These are phyloP conservation scores for Linepithema humile DNA, from an alignment of 1,140 invertebrate genomes.

Conservation along the genomic window DNA sequence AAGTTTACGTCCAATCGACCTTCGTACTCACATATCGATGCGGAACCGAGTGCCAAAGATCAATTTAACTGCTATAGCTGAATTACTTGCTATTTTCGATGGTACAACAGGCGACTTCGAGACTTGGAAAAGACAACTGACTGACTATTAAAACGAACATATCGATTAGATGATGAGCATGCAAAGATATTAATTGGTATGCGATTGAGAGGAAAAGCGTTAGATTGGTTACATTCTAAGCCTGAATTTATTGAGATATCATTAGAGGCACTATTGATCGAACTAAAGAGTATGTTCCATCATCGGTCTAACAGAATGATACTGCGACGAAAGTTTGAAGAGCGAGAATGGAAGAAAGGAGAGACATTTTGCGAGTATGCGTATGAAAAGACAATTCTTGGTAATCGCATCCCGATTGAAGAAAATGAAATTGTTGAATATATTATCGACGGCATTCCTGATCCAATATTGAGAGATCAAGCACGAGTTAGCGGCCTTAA, in stretches of 20 bases:
- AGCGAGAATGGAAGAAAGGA: not conserved
- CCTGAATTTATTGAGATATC: slow-evolving; percentile 5
- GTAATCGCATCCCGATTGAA: not conserved
- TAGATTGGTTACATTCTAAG: slow-evolving; percentile 23
- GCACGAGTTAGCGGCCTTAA: slow-evolving; percentile 6
- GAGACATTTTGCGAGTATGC: slow-evolving; percentile 10
- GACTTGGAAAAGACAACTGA: not conserved
- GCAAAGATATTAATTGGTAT: not conserved
- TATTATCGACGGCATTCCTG: slow-evolving; percentile 39
- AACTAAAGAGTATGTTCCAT: not conserved
- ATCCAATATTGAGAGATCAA: slow-evolving; percentile 13
- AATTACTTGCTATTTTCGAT: not conserved
- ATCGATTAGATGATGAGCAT: not conserved
- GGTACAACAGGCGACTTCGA: not conserved
- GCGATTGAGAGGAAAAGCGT: slow-evolving; percentile 29
- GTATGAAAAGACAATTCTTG: slow-evolving; percentile 32
- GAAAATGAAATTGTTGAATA: slow-evolving; percentile 30
- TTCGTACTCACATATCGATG: too few relatives aligned
- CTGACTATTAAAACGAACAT: not conserved
- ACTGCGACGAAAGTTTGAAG: not conserved
- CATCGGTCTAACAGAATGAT: not conserved
- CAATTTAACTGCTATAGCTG: not conserved
- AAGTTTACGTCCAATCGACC: too few relatives aligned
- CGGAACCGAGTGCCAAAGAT: too few relatives aligned
- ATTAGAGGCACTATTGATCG: not conserved